A percentile compares a stretch with the other conserved stretches of the same genome.
Conservation (phyloP, 1,140 invertebrate species). For the Drosophila mauritiana region DNA sequence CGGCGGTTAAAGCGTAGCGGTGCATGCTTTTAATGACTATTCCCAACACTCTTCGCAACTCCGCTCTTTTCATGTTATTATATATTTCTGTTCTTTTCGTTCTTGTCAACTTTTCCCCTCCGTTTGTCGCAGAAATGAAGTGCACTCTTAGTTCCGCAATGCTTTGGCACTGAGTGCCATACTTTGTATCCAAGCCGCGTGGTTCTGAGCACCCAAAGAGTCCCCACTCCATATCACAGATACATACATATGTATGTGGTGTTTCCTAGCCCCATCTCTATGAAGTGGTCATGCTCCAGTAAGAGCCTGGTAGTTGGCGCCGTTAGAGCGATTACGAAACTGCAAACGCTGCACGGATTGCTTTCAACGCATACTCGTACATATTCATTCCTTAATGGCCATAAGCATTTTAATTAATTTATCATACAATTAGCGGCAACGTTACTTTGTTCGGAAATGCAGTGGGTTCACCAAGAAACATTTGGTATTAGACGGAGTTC, state of each 20-base stretch:
- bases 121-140: slow-evolving; percentile 38
- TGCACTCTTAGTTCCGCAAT: slow-evolving; percentile 50
- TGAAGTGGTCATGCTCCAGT: slow-evolving; percentile 70
- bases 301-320: slow-evolving; percentile 41
- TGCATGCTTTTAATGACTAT: slow-evolving; percentile 65
- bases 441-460: slow-evolving; percentile 22
- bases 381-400: slow-evolving; percentile 44
- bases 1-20: slow-evolving; percentile 62
- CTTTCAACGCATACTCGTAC: slow-evolving; percentile 32
- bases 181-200: slow-evolving; percentile 16
- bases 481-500: slow-evolving; percentile 2
- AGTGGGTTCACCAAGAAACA: neutral
- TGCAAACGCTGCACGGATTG: slow-evolving; percentile 55
- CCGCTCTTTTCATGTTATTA: slow-evolving; percentile 13
- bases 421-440: slow-evolving; percentile 72
- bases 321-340: slow-evolving; percentile 76
- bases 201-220: slow-evolving; percentile 1
- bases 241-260: neutral
- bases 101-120: slow-evolving; percentile 33
- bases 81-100: slow-evolving; percentile 21
- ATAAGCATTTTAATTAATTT: slow-evolving; percentile 58
- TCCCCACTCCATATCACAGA: too few species aligned
- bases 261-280: neutral
- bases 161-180: neutral
- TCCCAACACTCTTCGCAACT: slow-evolving; percentile 21